Percentiles rank a stretch among this genome's conserved stretches.
These are phyloP conservation scores for Alloscopus bannaensis DNA, from an alignment of 2,888 invertebrate genomes.

Conservation along the genomic window DNA sequence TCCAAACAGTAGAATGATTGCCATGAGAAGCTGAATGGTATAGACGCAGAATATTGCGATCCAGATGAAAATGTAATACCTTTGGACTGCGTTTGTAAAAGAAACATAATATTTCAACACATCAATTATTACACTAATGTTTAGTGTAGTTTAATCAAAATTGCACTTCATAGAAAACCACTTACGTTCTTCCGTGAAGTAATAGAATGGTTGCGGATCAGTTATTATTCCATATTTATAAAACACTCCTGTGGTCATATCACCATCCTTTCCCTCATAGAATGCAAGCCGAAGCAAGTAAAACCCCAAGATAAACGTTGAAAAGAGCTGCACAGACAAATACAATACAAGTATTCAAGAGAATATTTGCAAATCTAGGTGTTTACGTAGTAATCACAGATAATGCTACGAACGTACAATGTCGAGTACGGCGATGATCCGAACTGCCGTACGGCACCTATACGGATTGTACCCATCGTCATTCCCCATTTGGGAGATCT, in stretches of 20 bases:
- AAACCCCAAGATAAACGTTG: constrained; percentile 66
- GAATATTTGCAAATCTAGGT: not conserved
- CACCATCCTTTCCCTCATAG: constrained; percentile 69
- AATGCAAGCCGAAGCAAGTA: constrained; percentile 66
- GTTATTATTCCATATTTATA: constrained; percentile 66
- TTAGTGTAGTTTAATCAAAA: not conserved
- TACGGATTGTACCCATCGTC: constrained; percentile 65
- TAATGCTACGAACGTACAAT: constrained; percentile 67
- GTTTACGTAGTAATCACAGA: no score
- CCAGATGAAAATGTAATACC: constrained; percentile 69
- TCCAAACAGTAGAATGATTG: constrained; percentile 68
- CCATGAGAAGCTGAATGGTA: constrained; percentile 68
- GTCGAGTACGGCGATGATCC: constrained; percentile 65
- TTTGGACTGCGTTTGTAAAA: no score
- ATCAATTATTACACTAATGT: not conserved
- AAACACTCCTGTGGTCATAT: constrained; percentile 68
- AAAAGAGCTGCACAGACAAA: constrained; percentile 58
- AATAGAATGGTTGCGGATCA: constrained; percentile 67
- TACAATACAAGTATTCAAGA: constrained; percentile 1
- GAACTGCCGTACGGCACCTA: constrained; percentile 59
- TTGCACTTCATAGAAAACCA: not conserved
- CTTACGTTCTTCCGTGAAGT: constrained; percentile 68
- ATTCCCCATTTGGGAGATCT: constrained; percentile 65
- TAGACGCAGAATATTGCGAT: constrained; percentile 68
- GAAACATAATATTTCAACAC: not conserved